phyloP scores from a whole-genome alignment of 2,113 vertebrate genomes.

The Podocnemis expansa region DNA sequence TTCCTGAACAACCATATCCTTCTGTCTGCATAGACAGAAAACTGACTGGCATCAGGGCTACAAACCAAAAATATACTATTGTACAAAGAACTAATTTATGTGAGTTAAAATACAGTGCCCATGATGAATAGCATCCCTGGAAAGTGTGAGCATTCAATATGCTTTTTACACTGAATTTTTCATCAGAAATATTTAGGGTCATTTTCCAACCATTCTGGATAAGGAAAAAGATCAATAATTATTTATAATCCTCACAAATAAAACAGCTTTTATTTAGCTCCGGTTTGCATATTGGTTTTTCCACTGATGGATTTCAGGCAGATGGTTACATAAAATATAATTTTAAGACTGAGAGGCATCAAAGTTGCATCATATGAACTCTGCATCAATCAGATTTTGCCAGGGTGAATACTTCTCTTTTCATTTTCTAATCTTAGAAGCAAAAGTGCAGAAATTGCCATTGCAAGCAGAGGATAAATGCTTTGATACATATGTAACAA shows the following conservation, averaged over 20 bases:
- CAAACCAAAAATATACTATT: not conserved
- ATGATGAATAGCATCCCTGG: not conserved
- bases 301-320: not conserved
- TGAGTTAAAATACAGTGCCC: not conserved
- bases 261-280: conserved; percentile 38
- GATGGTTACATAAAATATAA: not conserved
- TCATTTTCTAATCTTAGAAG: conserved; percentile 16
- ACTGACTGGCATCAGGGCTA: not conserved
- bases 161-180: conserved; percentile 8
- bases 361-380: not conserved
- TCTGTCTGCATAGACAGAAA: not conserved
- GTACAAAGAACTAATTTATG: not conserved
- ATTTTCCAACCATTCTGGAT: not conserved
- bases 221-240: conserved; percentile 31
- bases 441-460: not conserved
- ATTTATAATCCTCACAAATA: conserved; percentile 12
- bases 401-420: not conserved
- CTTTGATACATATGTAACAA: not conserved
- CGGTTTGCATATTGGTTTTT: not conserved
- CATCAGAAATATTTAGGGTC: conserved; percentile 21
- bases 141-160: not conserved
- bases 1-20: not conserved
- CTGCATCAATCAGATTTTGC: conserved; percentile 9
- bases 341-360: conserved; percentile 7
- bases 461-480: not conserved